phyloP scores from a whole-genome alignment of 2,888 invertebrate species.

The Didymodactylos carnosus region DNA sequence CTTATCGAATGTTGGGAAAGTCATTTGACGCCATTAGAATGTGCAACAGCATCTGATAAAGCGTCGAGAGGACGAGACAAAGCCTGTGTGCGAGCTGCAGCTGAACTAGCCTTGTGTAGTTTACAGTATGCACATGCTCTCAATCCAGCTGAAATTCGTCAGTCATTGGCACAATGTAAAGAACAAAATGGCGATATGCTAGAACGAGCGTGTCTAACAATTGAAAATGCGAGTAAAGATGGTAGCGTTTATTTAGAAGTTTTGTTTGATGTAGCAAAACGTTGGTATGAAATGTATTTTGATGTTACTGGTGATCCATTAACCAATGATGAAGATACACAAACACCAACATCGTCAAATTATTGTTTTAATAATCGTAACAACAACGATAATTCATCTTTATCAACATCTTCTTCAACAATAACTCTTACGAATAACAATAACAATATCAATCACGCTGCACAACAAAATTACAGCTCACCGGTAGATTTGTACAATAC shows the following conservation, averaged over 20 bases:
- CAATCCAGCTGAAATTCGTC: constrained; percentile 83
- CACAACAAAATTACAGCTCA: too few species aligned
- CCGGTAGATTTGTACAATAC: too few species aligned
- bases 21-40: constrained; percentile 93
- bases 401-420: background rate
- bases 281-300: constrained; percentile 76
- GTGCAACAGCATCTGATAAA: constrained; percentile 81
- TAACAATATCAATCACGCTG: background rate
- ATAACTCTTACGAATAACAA: background rate
- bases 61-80: constrained; percentile 82
- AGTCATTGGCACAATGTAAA: constrained; percentile 70
- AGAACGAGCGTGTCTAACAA: constrained; percentile 79
- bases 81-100: constrained; percentile 73
- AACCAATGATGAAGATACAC: background rate
- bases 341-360: too few species aligned
- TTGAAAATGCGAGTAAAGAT: constrained; percentile 77
- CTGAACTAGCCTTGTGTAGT: constrained; percentile 77
- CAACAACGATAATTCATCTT: too few species aligned
- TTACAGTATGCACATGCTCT: constrained; percentile 82
- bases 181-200: constrained; percentile 87
- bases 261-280: constrained; percentile 78
- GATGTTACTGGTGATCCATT: background rate
- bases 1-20: constrained; percentile 96
- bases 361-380: too few species aligned
- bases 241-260: constrained; percentile 72